Evolutionary conservation across 2,888 invertebrate species (phyloP).

Genomic region (Pterobdella sp.): DNA sequence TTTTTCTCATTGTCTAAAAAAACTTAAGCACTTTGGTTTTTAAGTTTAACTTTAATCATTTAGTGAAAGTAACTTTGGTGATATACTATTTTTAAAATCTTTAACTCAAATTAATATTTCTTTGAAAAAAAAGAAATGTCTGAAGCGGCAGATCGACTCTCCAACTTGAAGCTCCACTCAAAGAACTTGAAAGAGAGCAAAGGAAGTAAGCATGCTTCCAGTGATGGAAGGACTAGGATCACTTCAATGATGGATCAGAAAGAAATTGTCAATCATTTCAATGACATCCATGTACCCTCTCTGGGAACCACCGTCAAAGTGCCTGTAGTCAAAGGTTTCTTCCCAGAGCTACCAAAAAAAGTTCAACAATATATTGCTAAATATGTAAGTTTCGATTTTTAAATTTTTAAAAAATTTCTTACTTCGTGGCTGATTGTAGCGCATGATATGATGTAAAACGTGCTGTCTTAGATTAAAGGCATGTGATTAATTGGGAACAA

Average conservation of each 20-base stretch:
- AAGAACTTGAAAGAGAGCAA: background rate
- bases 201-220: too few species aligned
- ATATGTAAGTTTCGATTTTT: constrained; percentile 43
- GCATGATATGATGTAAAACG: too few species aligned
- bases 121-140: background rate
- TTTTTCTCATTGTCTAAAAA: too few species aligned
- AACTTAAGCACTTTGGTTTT: too few species aligned
- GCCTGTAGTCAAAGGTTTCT: constrained; percentile 53
- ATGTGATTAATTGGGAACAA: too few species aligned
- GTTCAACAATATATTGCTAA: constrained; percentile 51
- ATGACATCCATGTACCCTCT: constrained; percentile 30
- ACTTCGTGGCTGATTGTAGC: background rate
- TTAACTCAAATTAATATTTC: too few species aligned
- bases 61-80: too few species aligned
- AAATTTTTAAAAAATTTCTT: background rate
- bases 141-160: background rate
- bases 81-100: too few species aligned
- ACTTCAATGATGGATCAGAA: constrained; percentile 29
- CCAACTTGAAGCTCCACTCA: background rate
- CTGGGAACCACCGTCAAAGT: constrained; percentile 45
- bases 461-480: too few species aligned
- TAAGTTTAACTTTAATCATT: too few species aligned
- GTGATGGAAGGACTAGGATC: constrained; percentile 19
- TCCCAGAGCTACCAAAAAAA: constrained; percentile 48
- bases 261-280: constrained; percentile 27